phyloP scores from a whole-genome alignment of 2,888 invertebrate species.

The Meta bourneti region DNA sequence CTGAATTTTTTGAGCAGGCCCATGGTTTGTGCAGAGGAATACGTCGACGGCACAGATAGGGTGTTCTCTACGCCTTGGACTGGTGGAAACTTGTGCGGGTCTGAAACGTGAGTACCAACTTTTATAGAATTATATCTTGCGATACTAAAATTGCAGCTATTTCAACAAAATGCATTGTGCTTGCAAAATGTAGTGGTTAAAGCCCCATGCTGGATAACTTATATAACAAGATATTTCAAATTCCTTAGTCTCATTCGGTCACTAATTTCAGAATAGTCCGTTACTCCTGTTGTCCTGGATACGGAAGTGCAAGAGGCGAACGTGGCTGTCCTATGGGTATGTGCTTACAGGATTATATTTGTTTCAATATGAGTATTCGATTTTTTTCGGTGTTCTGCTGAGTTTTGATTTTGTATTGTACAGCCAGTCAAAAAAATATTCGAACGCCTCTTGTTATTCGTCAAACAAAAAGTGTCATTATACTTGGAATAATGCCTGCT shows the following conservation, averaged over 20 bases:
- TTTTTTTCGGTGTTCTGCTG: too few relatives aligned
- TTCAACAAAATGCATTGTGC: neutral
- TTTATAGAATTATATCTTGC: neutral
- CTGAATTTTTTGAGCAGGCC: constrained; percentile 19
- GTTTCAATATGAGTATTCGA: too few relatives aligned
- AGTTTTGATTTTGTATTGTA: too few relatives aligned
- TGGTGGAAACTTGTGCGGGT: constrained; percentile 59
- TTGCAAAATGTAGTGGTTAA: neutral
- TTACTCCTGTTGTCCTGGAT: constrained; percentile 62
- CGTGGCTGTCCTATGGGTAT: constrained; percentile 65
- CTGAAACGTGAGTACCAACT: constrained; percentile 58
- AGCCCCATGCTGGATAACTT: too few relatives aligned
- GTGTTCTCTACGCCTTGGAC: constrained; percentile 64
- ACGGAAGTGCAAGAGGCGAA: constrained; percentile 48
- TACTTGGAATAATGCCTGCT: too few relatives aligned
- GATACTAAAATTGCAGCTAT: neutral
- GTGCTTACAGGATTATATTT: neutral
- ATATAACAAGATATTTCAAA: too few relatives aligned
- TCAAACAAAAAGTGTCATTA: too few relatives aligned
- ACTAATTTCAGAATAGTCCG: constrained; percentile 51
- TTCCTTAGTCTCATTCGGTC: neutral
- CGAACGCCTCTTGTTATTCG: too few relatives aligned
- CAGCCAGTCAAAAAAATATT: too few relatives aligned
- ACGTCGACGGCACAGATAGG: neutral
- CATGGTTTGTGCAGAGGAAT: constrained; percentile 62